A percentile compares a stretch with the other conserved stretches of the same genome.
These are phyloP conservation scores for Fragum sueziense DNA, from an alignment of 2,888 invertebrate genomes.

Conservation along the genomic window DNA sequence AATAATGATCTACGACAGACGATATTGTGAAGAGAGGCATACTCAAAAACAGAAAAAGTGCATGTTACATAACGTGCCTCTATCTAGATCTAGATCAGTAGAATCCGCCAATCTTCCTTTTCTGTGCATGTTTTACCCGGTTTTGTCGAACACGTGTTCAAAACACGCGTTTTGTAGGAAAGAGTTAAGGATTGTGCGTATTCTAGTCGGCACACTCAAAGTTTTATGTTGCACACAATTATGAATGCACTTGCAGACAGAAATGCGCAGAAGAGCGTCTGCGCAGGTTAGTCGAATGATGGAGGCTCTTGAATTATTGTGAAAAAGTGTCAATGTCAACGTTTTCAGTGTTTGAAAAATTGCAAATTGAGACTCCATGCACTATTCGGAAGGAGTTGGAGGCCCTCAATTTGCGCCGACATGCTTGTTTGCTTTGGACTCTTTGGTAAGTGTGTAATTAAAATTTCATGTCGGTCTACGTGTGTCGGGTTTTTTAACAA, in stretches of 20 bases:
- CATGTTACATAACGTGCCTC: no score
- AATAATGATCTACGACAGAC: no score
- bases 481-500: slow-evolving; percentile 17
- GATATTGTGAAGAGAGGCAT: no score
- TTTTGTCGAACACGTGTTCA: no score
- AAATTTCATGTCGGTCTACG: slow-evolving; percentile 1
- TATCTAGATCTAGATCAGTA: no score
- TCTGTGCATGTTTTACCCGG: no score
- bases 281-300: slow-evolving; percentile 64
- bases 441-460: slow-evolving; percentile 65
- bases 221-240: slow-evolving; percentile 37
- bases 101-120: no score
- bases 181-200: slow-evolving; percentile 3
- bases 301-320: slow-evolving; percentile 49
- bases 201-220: slow-evolving; percentile 14
- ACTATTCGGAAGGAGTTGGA: slow-evolving; percentile 64
- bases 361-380: slow-evolving; percentile 68
- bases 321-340: slow-evolving; percentile 60
- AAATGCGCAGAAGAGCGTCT: slow-evolving; percentile 68
- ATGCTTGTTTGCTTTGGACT: slow-evolving; percentile 76
- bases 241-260: slow-evolving; percentile 59
- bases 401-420: slow-evolving; percentile 67
- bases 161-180: no score
- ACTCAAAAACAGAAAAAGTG: no score
- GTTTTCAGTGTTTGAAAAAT: slow-evolving; percentile 55